phyloP scores from a whole-genome alignment of 2,888 invertebrate genomes.

The Choristoneura rosaceana region DNA sequence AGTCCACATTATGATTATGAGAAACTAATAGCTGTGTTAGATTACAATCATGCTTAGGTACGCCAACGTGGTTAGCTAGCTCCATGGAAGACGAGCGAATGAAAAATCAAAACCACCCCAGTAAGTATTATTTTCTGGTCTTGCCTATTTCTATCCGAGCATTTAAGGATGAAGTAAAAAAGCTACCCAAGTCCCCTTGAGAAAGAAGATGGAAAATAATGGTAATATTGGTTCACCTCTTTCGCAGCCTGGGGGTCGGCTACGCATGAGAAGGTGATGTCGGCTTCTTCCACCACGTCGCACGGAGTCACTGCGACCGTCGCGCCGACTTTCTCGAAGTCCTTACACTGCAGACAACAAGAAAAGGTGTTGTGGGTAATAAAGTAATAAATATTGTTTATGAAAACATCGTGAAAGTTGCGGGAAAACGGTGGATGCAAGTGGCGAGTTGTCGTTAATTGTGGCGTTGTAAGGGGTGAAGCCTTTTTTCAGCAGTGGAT shows the following conservation, averaged over 20 bases:
- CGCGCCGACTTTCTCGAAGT: slow-evolving; percentile 95
- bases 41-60: not conserved
- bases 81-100: not conserved
- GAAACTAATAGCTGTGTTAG: not conserved
- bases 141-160: too few species aligned
- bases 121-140: too few species aligned
- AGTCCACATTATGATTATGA: too few species aligned
- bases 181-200: not conserved
- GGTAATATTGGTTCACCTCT: slow-evolving; percentile 87
- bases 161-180: too few species aligned
- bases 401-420: too few species aligned
- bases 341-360: slow-evolving; percentile 87
- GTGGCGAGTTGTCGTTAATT: too few species aligned
- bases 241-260: slow-evolving; percentile 97
- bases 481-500: too few species aligned
- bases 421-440: too few species aligned
- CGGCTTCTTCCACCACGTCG: slow-evolving; percentile 95
- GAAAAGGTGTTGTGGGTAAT: too few species aligned
- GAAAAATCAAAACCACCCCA: too few species aligned
- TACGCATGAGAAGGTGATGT: slow-evolving; percentile 98
- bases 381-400: too few species aligned
- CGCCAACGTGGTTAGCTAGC: not conserved
- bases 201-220: not conserved
- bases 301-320: slow-evolving; percentile 94
- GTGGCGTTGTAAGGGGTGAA: too few species aligned